phyloP scores from a whole-genome alignment of 1,140 invertebrate genomes.

The Arctopsyche grandis region DNA sequence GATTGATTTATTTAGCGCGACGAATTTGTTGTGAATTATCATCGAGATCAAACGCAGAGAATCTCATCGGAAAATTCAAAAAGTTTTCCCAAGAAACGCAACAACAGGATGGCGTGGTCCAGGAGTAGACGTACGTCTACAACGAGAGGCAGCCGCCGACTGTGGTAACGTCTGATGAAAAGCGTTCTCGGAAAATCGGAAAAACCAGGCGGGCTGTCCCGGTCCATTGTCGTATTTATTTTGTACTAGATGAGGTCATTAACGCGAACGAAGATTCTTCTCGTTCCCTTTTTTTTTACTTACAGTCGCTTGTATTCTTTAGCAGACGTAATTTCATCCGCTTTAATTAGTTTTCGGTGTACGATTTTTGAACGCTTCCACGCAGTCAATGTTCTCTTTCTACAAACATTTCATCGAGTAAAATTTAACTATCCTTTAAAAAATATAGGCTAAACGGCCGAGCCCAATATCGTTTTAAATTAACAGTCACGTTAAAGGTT shows the following conservation, averaged over 20 bases:
- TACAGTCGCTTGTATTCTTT: background rate
- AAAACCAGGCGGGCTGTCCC: background rate
- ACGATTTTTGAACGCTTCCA: too few species aligned
- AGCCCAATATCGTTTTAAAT: too few species aligned
- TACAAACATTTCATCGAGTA: too few species aligned
- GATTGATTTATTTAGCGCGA: background rate
- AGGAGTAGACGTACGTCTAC: conserved; percentile 16
- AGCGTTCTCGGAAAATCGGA: conserved; percentile 13
- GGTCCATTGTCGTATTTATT: conserved; percentile 3
- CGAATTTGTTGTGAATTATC: background rate
- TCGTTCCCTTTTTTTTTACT: background rate
- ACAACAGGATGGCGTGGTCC: background rate
- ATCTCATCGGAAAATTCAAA: background rate
- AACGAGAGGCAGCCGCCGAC: conserved; percentile 20
- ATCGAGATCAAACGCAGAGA: background rate
- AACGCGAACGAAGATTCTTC: background rate
- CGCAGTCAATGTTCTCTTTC: too few species aligned
- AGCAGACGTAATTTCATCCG: background rate
- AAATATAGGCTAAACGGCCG: too few species aligned
- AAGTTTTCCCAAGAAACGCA: background rate
- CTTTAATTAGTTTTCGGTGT: too few species aligned
- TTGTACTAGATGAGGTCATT: background rate
- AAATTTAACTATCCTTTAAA: too few species aligned
- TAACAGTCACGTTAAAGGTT: background rate
- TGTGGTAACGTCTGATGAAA: conserved; percentile 9